phyloP scores from a whole-genome alignment of 2,888 invertebrate genomes.

The Acanthosepion lycidas region DNA sequence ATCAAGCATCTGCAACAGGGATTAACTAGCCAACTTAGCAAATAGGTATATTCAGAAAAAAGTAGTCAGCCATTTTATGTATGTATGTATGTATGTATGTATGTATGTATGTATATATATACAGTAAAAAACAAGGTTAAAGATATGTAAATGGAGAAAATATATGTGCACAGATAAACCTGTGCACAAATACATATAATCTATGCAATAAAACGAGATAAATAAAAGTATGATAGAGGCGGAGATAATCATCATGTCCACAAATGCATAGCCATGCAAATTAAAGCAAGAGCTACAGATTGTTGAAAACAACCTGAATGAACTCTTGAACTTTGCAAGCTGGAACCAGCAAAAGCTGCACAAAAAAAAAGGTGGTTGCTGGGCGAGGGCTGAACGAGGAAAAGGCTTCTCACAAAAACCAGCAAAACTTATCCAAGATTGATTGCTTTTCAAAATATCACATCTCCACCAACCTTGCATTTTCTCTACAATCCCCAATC shows the following conservation, averaged over 20 bases:
- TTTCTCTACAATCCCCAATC: neutral
- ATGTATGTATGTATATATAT: no score
- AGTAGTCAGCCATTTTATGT: no score
- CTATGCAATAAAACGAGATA: no score
- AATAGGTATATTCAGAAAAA: no score
- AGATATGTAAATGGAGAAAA: neutral
- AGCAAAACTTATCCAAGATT: neutral
- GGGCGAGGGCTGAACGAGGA: neutral
- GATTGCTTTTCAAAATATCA: slow-evolving; percentile 33
- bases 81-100: no score
- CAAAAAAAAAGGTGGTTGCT: neutral
- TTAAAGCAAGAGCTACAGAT: neutral
- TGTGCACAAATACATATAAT: neutral
- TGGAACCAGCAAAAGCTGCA: neutral
- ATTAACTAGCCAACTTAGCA: no score
- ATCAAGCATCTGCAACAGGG: no score
- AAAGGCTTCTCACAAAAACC: neutral
- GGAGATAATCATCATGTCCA: no score
- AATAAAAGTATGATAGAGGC: no score
- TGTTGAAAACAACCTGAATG: neutral
- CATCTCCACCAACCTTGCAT: neutral
- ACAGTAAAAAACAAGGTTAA: no score
- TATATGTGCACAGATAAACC: neutral
- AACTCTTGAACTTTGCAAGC: neutral
- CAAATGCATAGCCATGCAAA: neutral